phyloP scores from a whole-genome alignment of 30 jellyfish, hydroid and myxozoan genomes.

The Aurelia aurita region DNA sequence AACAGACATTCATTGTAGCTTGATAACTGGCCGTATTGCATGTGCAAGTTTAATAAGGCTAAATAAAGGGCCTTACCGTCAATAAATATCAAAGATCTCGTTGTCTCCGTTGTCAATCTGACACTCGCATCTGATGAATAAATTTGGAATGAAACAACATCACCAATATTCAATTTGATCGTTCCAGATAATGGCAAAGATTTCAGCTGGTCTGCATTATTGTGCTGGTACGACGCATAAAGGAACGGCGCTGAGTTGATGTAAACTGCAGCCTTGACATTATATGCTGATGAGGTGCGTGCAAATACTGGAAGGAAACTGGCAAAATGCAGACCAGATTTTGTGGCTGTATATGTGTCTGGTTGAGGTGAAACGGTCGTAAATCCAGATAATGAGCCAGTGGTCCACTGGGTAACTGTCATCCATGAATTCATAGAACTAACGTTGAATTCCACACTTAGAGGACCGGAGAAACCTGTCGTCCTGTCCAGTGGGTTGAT shows the following conservation, averaged over 20 bases:
- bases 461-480: constrained; percentile 54
- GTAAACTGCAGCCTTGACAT: constrained; percentile 43
- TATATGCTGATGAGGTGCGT: constrained; percentile 18
- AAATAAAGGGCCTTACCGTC: constrained; percentile 44
- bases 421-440: constrained; percentile 41
- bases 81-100: constrained; percentile 70
- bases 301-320: constrained; percentile 60
- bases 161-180: constrained; percentile 52
- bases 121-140: constrained; percentile 14
- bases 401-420: constrained; percentile 62
- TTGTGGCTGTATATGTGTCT: constrained; percentile 53
- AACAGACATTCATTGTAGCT: no score
- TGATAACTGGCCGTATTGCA: neutral
- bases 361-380: constrained; percentile 44
- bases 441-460: constrained; percentile 8
- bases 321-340: constrained; percentile 71
- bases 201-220: constrained; percentile 14
- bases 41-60: neutral
- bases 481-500: constrained; percentile 39
- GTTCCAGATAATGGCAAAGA: constrained; percentile 78
- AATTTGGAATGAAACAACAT: constrained; percentile 68
- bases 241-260: constrained; percentile 57
- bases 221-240: constrained; percentile 22
- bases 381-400: constrained; percentile 22
- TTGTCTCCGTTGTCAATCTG: constrained; percentile 62